Base-by-base conservation (phyloP, 2,113 vertebrate genomes). In the Semnornis frantzii region DNA sequence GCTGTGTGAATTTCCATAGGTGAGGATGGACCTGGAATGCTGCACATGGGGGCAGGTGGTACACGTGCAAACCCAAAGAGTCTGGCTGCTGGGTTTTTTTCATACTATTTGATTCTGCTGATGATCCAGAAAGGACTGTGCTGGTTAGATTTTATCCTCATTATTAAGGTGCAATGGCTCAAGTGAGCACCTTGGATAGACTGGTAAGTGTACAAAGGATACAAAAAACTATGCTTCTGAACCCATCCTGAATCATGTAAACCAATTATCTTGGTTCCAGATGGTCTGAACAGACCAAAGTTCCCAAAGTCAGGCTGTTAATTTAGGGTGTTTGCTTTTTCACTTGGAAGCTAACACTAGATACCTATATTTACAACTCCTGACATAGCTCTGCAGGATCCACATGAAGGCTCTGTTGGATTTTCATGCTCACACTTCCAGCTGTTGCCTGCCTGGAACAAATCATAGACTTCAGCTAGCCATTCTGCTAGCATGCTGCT, bases 341-440 rank as follows among this genome's bases (percentile, higher is more conserved):
- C 23, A 34, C 72, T 92, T 72, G n/a, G 33, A 34, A 92, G 31
- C 63, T 92, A 77, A 88, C 73, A 52, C 52, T 68, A 77, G 28
- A 28, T 25, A 81, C 28, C 6, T 3, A 2, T 54, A 66, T 95
- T 82, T 85, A 23, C 33, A 60, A 4, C 23, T 88, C 24, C 57
- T 88, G 54, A 54, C 65, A 78, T 39, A 60, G n/a, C 25, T 72
- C 73, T 83, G 19, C 60, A 86, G 62, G 80, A 94, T 54, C 44
- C 81, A 59, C 66, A 54, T 27, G 70, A 92, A 87, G n/a, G 39
- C 58, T 94, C 66, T 62, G 52, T 64, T 77, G 77, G 44, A 73
- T 94, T 94, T 91, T 58, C 69, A 77, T 82, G 60, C 81, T 84
- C 86, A 30, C 46, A 71, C 34, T 85, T 81, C 34, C 46, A 94